Percentiles rank a stretch among this genome's conserved stretches.
These are phyloP conservation scores for Sebastes hubbsi DNA, from an alignment of 2,797 vertebrate genomes.

Conservation along the genomic window DNA sequence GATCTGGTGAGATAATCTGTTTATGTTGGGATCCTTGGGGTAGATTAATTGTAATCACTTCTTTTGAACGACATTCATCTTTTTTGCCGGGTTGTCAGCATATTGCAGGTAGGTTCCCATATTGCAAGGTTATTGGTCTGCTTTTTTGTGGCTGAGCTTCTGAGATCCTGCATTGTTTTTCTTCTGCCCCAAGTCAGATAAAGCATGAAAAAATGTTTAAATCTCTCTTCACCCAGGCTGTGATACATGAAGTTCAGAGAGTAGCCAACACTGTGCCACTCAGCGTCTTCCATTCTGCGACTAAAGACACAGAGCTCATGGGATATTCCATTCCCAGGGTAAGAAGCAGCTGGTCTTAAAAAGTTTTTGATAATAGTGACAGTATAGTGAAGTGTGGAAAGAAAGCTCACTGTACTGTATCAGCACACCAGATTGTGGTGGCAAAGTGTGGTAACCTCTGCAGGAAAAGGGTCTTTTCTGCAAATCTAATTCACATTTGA, in stretches of 20 bases:
- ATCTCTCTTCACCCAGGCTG: slow-evolving; percentile 65
- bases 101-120: neutral
- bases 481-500: neutral
- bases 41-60: neutral
- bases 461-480: neutral
- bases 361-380: neutral
- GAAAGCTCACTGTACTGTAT: neutral
- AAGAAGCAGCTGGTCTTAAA: neutral
- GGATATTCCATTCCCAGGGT: slow-evolving; percentile 84
- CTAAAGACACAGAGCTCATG: slow-evolving; percentile 79
- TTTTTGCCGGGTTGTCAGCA: too few relatives aligned
- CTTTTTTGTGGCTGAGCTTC: neutral
- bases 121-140: neutral
- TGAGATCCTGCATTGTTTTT: neutral
- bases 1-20: neutral
- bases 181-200: neutral
- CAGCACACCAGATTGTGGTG: neutral
- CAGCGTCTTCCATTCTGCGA: slow-evolving; percentile 78
- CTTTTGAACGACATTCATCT: neutral
- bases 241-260: slow-evolving; percentile 82
- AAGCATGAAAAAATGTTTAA: neutral
- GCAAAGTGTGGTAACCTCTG: neutral
- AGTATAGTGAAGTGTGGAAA: neutral
- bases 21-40: neutral
- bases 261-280: slow-evolving; percentile 77